Base-by-base conservation (phyloP, 2,888 invertebrate species). In the Ischnura elegans region DNA sequence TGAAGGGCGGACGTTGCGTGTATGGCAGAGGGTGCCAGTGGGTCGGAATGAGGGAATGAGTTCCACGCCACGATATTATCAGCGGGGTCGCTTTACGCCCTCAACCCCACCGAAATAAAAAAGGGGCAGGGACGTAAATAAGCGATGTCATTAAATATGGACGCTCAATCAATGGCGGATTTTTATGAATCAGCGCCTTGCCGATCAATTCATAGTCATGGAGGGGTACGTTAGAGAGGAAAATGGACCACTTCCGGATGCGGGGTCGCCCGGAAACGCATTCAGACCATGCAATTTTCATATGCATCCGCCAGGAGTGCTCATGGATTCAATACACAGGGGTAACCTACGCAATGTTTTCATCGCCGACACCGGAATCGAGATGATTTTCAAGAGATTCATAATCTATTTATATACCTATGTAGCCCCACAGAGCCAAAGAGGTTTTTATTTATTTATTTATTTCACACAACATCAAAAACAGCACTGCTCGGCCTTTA, bases 131-230 rank as follows among this genome's bases (percentile, higher is more conserved):
- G 76, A 76, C 76, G 36, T 76, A 76, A 76, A 76, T 76, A 76
- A 76, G 76, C 76, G 76, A 76, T 76, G 76, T 76, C 76, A 76
- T 76, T 76, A 76, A 76, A 76, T 76, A 76, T 76, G 76, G 76
- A 76, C 76, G 76, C 36, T 76, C 76, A 76, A 76, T 76, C 29
- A 76, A 76, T 76, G 76, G 76, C 29, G 76, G 76, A 76, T 76
- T 76, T 76, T 76, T 76, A 76, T 76, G 76, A 13, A 76, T 76
- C 76, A 29, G 76, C 76, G 76, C 36, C 19, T 13, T 19, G 51
- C 51, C 51, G 51, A 19, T 19, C 19, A 51, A 2, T 51, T 1
- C 19, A 51, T 19, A 19, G n/a, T 5, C 76, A 36, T 36, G 13
- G 29, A 13, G 29, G 29, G 36, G 76, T 25, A n/a, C 76, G n/a